Evolutionary conservation across 2,797 vertebrate genomes (phyloP).

Genomic region (Rhadinocentrus ornatus): DNA sequence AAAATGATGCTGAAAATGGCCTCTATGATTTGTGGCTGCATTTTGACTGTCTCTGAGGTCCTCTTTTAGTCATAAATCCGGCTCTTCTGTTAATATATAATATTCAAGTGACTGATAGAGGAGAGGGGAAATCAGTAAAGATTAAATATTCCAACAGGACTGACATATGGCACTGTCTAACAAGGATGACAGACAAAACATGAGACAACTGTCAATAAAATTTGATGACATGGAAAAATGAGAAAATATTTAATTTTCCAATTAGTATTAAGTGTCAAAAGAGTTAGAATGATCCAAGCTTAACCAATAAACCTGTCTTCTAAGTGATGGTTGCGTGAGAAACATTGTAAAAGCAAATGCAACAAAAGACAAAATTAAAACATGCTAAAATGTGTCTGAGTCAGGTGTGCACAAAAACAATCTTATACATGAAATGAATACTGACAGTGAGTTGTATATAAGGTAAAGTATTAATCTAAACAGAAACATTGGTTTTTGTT

Average conservation of each 20-base stretch:
- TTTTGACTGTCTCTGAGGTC: conserved; percentile 41
- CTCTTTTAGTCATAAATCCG: conserved; percentile 49
- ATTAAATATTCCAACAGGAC: conserved; percentile 31
- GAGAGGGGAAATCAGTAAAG: conserved; percentile 19
- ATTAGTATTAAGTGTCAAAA: conserved; percentile 18
- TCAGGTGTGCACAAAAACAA: conserved; percentile 9
- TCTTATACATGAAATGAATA: neutral
- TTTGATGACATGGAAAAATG: neutral
- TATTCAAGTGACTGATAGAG: conserved; percentile 29
- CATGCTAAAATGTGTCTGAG: conserved; percentile 3
- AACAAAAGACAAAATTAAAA: conserved; percentile 26
- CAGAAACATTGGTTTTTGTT: neutral
- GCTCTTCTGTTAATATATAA: conserved; percentile 22
- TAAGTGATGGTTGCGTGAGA: conserved; percentile 40
- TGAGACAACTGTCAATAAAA: neutral
- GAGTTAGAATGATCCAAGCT: conserved; percentile 19
- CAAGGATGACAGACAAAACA: conserved; percentile 1
- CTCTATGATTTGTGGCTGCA: conserved; percentile 50
- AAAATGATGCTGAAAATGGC: conserved; percentile 60
- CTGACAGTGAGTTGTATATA: neutral
- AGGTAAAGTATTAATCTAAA: neutral
- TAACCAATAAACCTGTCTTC: conserved; percentile 40
- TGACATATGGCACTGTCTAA: neutral
- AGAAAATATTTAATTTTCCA: conserved; percentile 1
- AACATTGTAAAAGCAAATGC: conserved; percentile 35